Base-by-base conservation (phyloP, 2,888 invertebrate species). In the Brachypterus glaber region DNA sequence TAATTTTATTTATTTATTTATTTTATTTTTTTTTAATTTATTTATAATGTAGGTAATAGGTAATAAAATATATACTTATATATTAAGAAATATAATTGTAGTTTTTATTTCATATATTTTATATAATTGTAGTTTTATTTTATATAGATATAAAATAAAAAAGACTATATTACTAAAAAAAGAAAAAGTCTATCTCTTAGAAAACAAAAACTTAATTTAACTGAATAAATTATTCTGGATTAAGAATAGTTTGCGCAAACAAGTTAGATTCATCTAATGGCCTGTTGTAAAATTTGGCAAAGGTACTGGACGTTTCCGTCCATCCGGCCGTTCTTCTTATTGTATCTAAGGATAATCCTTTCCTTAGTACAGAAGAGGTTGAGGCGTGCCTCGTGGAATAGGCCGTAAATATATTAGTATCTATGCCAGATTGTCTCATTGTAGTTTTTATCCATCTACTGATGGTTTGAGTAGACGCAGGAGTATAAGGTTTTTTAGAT, bases 381-480 rank as follows among this genome's bases (percentile, higher is more conserved):
- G 45, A 27, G 7, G 43, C 39, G 35, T 45, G 43, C 24, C 43
- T 16, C 5, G 39, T 41, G 7, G 40, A 40, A 18, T 45, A 35
- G 3, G 39, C 16, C 5, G 15, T 32, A 30, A 41, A 45, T n/a
- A 17, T 17, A 9, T 12, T 21, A 1, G 37, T 39, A 24, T 50
- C 44, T 5, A 50, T 39, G 7, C 51, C 49, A 11, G 44, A 40
- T 5, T 17, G 15, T 5, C 21, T 24, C 8, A 50, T 25, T 3
- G 39, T 39, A 11, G n/a, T 15, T 18, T 45, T 47, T 13, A 51
- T 26, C 50, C 48, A 51, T 25, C 44, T 35, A 35, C 50, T 49
- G 15, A 51, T 4, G 2, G 46, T 45, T 29, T 50, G 46, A 7
- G 29, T 32, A 8, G 41, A 30, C n/a, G 41, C 42, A 4, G 17